Evolutionary conservation across 2,113 vertebrate genomes (phyloP).

Genomic region (Nyctereutes procyonoides): DNA sequence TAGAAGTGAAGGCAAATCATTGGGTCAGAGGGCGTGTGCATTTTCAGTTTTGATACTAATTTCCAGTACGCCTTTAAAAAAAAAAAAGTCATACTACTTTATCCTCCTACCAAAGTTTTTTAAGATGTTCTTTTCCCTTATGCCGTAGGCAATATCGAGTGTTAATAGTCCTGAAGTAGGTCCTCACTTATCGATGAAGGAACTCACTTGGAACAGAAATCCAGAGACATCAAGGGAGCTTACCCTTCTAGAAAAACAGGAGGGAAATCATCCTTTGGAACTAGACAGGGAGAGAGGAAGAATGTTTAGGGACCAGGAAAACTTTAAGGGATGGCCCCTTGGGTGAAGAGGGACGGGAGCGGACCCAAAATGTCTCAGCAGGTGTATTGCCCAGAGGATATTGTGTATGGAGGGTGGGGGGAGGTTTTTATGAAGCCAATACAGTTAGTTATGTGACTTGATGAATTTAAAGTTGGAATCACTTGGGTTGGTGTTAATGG

Average conservation of each 20-base stretch:
- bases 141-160: background rate
- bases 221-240: background rate
- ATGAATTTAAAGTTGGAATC: background rate
- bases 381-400: background rate
- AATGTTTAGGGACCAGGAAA: background rate
- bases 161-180: background rate
- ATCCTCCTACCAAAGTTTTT: background rate
- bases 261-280: too few species aligned
- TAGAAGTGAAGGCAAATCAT: conserved; percentile 26
- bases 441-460: background rate
- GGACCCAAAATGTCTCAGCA: background rate
- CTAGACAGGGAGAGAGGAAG: background rate
- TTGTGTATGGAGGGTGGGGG: fast-evolving
- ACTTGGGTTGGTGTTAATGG: background rate
- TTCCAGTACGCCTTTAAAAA: conserved; percentile 36
- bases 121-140: background rate
- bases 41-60: conserved; percentile 67
- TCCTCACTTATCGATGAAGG: background rate
- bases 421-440: background rate
- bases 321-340: background rate
- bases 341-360: background rate
- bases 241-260: background rate
- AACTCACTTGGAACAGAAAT: background rate
- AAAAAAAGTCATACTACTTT: background rate
- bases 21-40: conserved; percentile 57